These are phyloP conservation scores for Acheta domesticus DNA, from an alignment of 2,888 invertebrate species.

Conservation along the genomic window DNA sequence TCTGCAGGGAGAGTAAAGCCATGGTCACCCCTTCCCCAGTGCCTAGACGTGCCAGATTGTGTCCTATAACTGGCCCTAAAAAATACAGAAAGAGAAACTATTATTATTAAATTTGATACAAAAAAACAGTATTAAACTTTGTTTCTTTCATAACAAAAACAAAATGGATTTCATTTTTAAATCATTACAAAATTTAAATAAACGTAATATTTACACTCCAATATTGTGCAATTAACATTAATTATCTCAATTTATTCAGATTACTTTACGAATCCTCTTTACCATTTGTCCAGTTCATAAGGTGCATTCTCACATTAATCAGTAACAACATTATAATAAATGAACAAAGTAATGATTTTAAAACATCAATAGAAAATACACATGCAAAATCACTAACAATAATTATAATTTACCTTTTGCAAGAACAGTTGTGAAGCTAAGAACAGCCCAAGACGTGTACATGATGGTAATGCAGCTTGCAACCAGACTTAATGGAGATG, in stretches of 20 bases:
- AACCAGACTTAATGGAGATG: slow-evolving; percentile 51
- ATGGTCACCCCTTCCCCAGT: slow-evolving; percentile 55
- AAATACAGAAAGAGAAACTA: background rate
- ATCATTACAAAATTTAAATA: background rate
- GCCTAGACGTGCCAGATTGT: slow-evolving; percentile 46
- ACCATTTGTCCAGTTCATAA: too few species aligned
- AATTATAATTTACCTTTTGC: slow-evolving; percentile 43
- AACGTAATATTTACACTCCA: background rate
- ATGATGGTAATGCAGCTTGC: slow-evolving; percentile 53
- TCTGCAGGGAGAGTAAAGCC: slow-evolving; percentile 52
- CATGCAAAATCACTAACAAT: too few species aligned
- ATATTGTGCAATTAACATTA: background rate
- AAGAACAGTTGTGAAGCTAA: slow-evolving; percentile 48
- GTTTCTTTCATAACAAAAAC: background rate
- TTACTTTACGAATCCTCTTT: too few species aligned
- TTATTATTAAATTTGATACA: background rate
- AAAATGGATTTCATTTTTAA: background rate
- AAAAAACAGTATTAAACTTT: background rate
- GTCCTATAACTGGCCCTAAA: slow-evolving; percentile 32
- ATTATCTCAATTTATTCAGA: too few species aligned
- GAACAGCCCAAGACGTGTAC: slow-evolving; percentile 48
- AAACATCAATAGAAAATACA: too few species aligned
- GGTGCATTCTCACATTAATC: too few species aligned
- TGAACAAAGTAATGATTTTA: too few species aligned
- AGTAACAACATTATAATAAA: too few species aligned